phyloP scores from a whole-genome alignment of 2,888 invertebrate species.

The Schrankia costaestrigalis region DNA sequence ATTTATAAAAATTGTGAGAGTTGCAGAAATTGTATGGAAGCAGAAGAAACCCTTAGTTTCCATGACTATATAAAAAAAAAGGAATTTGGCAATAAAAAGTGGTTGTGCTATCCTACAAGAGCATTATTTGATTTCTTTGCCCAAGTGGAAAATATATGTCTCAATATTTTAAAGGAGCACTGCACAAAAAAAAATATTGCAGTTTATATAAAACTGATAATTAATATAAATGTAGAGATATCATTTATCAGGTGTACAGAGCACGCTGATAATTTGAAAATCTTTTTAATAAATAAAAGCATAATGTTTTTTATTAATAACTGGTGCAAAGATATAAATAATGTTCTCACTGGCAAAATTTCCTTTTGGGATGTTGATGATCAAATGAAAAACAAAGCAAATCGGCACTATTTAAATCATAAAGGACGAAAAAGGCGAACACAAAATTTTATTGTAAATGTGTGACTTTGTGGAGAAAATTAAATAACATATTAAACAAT shows the following conservation, averaged over 20 bases:
- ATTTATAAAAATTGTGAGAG: constrained; percentile 3
- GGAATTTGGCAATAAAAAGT: constrained; percentile 15
- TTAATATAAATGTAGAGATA: not conserved
- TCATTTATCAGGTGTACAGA: not conserved
- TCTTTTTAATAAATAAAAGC: constrained; percentile 7
- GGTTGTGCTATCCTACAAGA: constrained; percentile 17
- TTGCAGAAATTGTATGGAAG: not conserved
- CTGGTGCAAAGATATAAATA: constrained; percentile 9
- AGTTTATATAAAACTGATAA: not conserved
- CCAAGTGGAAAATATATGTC: constrained; percentile 9
- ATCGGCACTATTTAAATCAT: not conserved
- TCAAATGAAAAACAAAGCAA: not conserved
- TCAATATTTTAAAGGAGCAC: constrained; percentile 2
- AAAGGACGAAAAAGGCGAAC: not conserved
- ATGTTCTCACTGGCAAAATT: constrained; percentile 7
- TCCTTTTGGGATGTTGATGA: constrained; percentile 6
- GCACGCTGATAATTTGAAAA: not conserved
- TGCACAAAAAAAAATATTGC: not conserved
- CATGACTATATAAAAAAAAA: constrained; percentile 10
- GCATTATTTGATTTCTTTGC: constrained; percentile 16
- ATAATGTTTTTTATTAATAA: constrained; percentile 2
- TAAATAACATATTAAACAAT: too few relatives aligned
- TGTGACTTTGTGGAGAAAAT: too few relatives aligned
- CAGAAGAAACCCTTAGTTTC: not conserved
- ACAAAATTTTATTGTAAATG: too few relatives aligned